Evolutionary conservation across 2,797 vertebrate genomes (phyloP), one percentile per base, ranked within the genome.

Genomic region (Chromobotia macracanthus): DNA sequence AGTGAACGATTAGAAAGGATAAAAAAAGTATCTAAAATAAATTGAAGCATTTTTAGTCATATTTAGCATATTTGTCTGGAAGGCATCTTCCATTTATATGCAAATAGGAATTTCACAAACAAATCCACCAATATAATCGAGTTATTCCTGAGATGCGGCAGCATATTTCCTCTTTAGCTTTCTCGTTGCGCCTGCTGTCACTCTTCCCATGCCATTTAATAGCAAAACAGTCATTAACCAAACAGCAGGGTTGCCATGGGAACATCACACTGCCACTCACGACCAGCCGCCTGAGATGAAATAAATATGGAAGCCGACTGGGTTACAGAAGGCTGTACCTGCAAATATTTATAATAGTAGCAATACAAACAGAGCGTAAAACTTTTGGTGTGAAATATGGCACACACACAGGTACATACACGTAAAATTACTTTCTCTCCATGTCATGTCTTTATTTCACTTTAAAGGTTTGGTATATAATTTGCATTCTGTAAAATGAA

Each of bases 221-320:
- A 53, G 16, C 70, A 82, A 80, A 82, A 83, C 79, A 82, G 81
- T 58, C 83, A 87, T 89, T 87, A 89, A 84, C 87, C 72, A 83
- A 84, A 82, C 76, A 86, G 84, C 80, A 72, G 73, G 80, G 86
- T 89, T 89, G 87, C 87, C 87, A 89, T 87, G 85, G 83, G 86
- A 87, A 89, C 86, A 78, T 76, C 79, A 87, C 76, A 66, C 75
- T 80, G 82, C 87, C 83, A 90, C 89, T 91, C 87, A 88, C 84
- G 84, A 77, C 85, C 80, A 78, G 74, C 83, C 31, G 53, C 81
- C 67, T 89, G 58, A 86, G 86, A 83, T 75, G 41, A 79, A 85
- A 78, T 72, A 87, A 72, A 63, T 64, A 78, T 41, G 55, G 60
- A 80, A 72, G 79, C 64, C 78, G 84, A 80, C 65, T 65, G 80